Base-by-base conservation (phyloP, 1,140 invertebrate species). In the Lepidostoma basale region DNA sequence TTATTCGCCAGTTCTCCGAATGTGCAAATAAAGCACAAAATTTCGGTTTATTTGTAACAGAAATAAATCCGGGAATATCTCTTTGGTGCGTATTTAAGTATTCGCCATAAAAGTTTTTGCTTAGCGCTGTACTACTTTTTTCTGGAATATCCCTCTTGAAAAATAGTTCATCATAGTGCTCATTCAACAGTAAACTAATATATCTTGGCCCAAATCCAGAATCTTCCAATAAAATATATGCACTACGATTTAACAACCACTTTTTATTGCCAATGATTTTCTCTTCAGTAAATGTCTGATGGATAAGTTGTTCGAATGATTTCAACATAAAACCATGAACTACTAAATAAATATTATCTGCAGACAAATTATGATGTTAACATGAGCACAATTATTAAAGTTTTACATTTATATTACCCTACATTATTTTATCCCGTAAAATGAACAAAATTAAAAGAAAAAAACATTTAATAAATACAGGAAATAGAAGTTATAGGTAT, bases 211-310 rank as follows among this genome's bases (percentile, higher is more conserved):
- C 20, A 22, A 36, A 22, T 58, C 54, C 54, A 58, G 25, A 58
- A 16, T 18, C 30, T 0, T 22, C 30, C 30, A 14, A 58, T 58
- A 39, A 58, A 58, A 58, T 33, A 33, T 33, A 33, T 58, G 54
- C 54, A 58, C 54, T 58, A 26, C 28, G n/a, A 58, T 58, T 58
- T 58, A 36, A 58, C 54, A 36, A 39, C 30, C 33, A 39, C 54
- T 58, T 39, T 58, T 58, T 58, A 58, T 39, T 36, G 28, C 33
- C 54, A 39, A 58, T 58, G 30, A 58, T 58, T 54, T 54, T 58
- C 54, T 58, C 54, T 39, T 58, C 54, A n/a, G 30, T 58, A 58
- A 58, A n/a, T 36, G 33, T 22, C 54, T 33, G 33, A 58, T 58
- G 22, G 33, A 58, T 58, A 36, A 58, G 54, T 58, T 58, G 30